Conservation (phyloP, 1,140 invertebrate species). For the Lasioglossum baleicum region DNA sequence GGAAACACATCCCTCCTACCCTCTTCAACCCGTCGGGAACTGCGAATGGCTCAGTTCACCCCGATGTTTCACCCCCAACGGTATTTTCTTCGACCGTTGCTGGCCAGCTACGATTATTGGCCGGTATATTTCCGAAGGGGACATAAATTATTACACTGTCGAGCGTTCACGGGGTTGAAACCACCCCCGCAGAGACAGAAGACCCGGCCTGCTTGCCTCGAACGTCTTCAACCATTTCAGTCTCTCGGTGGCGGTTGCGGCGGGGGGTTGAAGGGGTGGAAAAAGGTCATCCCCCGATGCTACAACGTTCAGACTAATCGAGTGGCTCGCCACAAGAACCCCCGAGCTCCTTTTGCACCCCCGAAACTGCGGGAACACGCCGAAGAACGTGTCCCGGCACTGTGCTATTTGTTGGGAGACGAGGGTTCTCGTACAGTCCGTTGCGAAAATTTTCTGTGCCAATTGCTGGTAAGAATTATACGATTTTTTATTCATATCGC, state of each 20-base stretch:
- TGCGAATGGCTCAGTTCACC: too few relatives aligned
- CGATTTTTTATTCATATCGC: too few relatives aligned
- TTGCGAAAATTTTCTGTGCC: too few relatives aligned
- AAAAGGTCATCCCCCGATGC: conserved; percentile 23
- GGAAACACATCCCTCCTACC: too few relatives aligned
- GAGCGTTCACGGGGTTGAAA: conserved; percentile 10
- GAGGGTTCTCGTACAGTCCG: too few relatives aligned
- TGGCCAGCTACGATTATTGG: conserved; percentile 49
- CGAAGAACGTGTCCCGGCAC: too few relatives aligned
- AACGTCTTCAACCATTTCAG: conserved; percentile 37
- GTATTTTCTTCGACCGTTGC: conserved; percentile 8
- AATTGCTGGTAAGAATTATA: too few relatives aligned
- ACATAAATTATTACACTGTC: conserved; percentile 53
- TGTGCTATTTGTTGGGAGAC: too few relatives aligned
- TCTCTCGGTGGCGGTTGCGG: conserved; percentile 3
- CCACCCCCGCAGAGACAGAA: neutral
- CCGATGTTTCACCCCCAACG: conserved; percentile 1
- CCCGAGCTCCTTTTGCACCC: too few relatives aligned
- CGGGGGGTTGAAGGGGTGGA: neutral
- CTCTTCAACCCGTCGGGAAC: too few relatives aligned
- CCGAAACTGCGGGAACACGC: neutral
- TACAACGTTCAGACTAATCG: conserved; percentile 24
- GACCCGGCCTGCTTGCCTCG: neutral
- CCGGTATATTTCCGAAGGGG: conserved; percentile 43
- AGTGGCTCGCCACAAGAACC: neutral